phyloP scores from a whole-genome alignment of 2,797 vertebrate genomes.

The Spinibarbus caldwelli region DNA sequence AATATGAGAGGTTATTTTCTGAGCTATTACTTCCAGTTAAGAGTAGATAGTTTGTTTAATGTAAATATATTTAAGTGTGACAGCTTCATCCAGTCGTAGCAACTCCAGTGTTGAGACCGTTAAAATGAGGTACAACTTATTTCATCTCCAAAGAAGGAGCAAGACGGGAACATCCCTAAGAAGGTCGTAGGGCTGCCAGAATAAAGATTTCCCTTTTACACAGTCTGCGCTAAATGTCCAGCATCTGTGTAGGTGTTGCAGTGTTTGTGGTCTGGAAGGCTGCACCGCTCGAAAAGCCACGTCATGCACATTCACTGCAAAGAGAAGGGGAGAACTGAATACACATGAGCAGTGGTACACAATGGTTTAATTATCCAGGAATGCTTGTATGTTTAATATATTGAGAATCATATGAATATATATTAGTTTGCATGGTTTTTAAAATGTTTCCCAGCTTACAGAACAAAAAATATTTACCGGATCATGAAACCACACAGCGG shows the following conservation, averaged over 20 bases:
- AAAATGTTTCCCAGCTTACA: not conserved
- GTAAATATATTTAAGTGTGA: constrained; percentile 53
- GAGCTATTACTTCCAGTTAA: constrained; percentile 53
- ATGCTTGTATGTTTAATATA: too few relatives aligned
- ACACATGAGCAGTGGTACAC: too few relatives aligned
- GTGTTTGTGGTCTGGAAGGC: constrained; percentile 42
- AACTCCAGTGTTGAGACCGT: constrained; percentile 62
- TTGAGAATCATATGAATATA: constrained; percentile 9
- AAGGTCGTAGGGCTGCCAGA: constrained; percentile 47
- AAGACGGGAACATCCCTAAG: constrained; percentile 46
- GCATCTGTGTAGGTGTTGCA: constrained; percentile 51
- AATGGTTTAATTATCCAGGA: too few relatives aligned
- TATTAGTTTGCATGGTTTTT: too few relatives aligned
- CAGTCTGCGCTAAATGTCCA: constrained; percentile 48
- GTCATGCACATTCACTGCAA: constrained; percentile 37
- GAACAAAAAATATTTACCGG: constrained; percentile 60
- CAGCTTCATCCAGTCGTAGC: constrained; percentile 47
- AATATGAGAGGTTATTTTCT: constrained; percentile 46
- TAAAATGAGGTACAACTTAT: constrained; percentile 54
- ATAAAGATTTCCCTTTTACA: constrained; percentile 51
- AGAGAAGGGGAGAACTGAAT: constrained; percentile 8
- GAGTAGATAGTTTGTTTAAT: constrained; percentile 58
- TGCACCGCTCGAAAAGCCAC: constrained; percentile 53
- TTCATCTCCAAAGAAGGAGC: constrained; percentile 40
- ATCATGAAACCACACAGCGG: constrained; percentile 96